A percentile compares a stretch with the other conserved stretches of the same genome.
phyloP scores from a whole-genome alignment of 2,888 invertebrate genomes.

The Spatulosminthurus flaviceps region DNA sequence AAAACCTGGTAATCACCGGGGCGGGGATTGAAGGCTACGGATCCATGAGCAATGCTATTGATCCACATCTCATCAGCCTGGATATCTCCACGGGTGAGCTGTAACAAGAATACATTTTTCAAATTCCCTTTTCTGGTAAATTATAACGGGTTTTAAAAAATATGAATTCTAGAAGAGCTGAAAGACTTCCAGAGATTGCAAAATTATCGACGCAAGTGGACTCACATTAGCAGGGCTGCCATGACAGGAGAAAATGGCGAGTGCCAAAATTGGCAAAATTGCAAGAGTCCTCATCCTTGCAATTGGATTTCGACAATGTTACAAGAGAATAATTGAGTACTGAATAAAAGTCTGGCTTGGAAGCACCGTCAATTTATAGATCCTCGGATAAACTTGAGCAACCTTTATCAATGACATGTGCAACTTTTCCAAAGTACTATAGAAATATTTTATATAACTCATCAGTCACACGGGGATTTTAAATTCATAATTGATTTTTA shows the following conservation, averaged over 20 bases:
- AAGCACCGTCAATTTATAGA: neutral
- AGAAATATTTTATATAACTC: no score
- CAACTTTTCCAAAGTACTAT: no score
- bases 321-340: neutral
- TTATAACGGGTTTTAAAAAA: no score
- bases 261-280: slow-evolving; percentile 10
- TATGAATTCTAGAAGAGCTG: no score
- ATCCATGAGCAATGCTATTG: slow-evolving; percentile 52
- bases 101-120: neutral
- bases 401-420: no score
- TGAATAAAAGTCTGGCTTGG: neutral
- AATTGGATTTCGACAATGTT: neutral
- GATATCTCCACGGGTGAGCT: neutral
- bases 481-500: no score
- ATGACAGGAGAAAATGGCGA: slow-evolving; percentile 21
- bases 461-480: no score
- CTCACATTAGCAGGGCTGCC: slow-evolving; percentile 15
- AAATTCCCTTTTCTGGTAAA: no score
- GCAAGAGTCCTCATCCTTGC: slow-evolving; percentile 21
- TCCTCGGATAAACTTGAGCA: no score
- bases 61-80: slow-evolving; percentile 60
- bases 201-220: no score
- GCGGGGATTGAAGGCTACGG: slow-evolving; percentile 53
- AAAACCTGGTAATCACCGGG: slow-evolving; percentile 55
- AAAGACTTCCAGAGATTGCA: no score